Base-by-base conservation (phyloP, 2,888 invertebrate species). In the Rosalia funebris region DNA sequence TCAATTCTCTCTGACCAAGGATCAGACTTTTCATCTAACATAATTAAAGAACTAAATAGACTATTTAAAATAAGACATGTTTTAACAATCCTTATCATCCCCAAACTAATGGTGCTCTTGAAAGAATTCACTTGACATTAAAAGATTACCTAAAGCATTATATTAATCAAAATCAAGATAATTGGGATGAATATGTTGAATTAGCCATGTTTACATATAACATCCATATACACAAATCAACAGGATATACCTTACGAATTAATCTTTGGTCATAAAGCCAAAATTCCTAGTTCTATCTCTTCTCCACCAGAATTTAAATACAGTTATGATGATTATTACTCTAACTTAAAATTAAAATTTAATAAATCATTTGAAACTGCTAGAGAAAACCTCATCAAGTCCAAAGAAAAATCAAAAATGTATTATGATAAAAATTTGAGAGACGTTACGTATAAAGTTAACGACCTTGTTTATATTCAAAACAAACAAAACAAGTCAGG, bases 1-100 rank as follows among this genome's bases (percentile, higher is more conserved):
- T 53, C 53, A 2, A 69, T 80, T 20, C 52, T 82, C 0, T 73
- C 80, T 0, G 81, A 82, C 60, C 75, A 77, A 71, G 81, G 78
- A 1, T 69, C 73, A 7, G 72, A 80, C 50, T 80, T 81, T 58
- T 75, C 65, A 3, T 75, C 77, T 1, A 62, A 76, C 5, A 19
- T 78, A 44, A 62, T 79, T 1, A 73, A 74, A 69, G 66, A 77
- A 65, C 15, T 76, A 20, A 62, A 63, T n/a, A 74, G 73, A 62
- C 41, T 77, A 16, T 71, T 78, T 34, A 68, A 75, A 67, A 73
- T 74, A 2, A 75, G 72, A 63, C 69, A 77, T 19, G 50, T 74
- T n/a, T 63, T 55, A 16, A 70, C 5, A 74, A 69, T 19, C 66
- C 75, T 7, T 78, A 76, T 50, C 72, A 74, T 52, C 75, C 77